Evolutionary conservation across 2,888 invertebrate genomes (phyloP).

Genomic region (Aleiodes testaceus): DNA sequence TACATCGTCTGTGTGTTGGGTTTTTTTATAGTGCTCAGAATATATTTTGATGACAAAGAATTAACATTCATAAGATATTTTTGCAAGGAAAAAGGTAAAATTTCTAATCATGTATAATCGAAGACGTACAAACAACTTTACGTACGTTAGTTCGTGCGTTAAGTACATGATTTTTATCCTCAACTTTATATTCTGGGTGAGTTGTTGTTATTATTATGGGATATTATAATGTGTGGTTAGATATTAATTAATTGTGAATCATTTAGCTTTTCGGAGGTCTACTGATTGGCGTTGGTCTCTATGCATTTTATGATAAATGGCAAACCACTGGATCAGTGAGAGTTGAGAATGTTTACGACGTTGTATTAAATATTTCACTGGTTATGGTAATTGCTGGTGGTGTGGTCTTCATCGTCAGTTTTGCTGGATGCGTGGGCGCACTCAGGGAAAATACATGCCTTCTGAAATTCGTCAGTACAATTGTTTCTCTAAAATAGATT

Average conservation of each 20-base stretch:
- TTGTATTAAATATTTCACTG: constrained; percentile 91
- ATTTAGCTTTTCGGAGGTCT: constrained; percentile 89
- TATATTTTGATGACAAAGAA: not conserved
- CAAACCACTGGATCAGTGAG: constrained; percentile 89
- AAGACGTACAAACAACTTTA: constrained; percentile 81
- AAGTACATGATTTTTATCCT: constrained; percentile 93
- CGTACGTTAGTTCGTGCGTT: constrained; percentile 89
- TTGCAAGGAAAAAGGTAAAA: constrained; percentile 1
- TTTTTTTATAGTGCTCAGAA: constrained; percentile 2
- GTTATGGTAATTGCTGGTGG: constrained; percentile 92
- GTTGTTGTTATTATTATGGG: constrained; percentile 64
- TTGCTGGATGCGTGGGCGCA: constrained; percentile 94
- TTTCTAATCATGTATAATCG: constrained; percentile 62
- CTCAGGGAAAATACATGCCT: constrained; percentile 93
- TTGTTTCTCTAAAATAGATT: not conserved
- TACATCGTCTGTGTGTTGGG: not conserved
- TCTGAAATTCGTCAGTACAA: constrained; percentile 87
- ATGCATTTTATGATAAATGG: constrained; percentile 95
- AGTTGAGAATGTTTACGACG: constrained; percentile 90
- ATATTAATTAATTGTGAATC: constrained; percentile 51
- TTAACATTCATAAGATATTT: not conserved
- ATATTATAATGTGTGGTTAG: constrained; percentile 4
- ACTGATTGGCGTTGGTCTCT: constrained; percentile 89
- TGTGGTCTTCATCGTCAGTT: constrained; percentile 94
- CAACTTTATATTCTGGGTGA: constrained; percentile 93